Evolutionary conservation across 1,140 invertebrate genomes (phyloP), one percentile per base, ranked within the genome.

Genomic region (Eciton burchellii): DNA sequence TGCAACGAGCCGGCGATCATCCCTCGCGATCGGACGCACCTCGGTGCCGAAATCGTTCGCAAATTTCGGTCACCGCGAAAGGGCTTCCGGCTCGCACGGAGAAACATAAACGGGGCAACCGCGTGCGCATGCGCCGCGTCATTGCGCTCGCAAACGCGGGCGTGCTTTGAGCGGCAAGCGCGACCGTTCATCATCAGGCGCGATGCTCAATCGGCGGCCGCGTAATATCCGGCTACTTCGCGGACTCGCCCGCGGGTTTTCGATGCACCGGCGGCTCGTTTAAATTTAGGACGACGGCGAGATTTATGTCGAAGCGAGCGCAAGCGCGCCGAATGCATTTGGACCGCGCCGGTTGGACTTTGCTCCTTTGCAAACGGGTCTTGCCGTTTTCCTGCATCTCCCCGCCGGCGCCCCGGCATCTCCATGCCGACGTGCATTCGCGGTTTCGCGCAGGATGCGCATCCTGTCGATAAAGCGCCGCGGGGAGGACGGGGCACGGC

Each of bases 1-100:
- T n/a, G 77, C 68, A 81, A 72, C 66, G 66, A 81, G 54, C 56
- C 49, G 21, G 26, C 68, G 60, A 72, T 72, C 77, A 72, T 72
- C 77, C 56, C 45, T 81, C 73, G 26, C 77, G 56, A 81, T 72
- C 47, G 66, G 56, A 24, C 24, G 66, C 77, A 52, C n/a, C n/a
- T n/a, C n/a, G n/a, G n/a, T n/a, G n/a, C n/a, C n/a, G n/a, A n/a
- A n/a, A n/a, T n/a, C n/a, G n/a, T 60, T 72, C 47, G 65, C 77
- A n/a, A n/a, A n/a, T n/a, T n/a, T 43, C 66, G 52, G 77, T 43
- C 59, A 43, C 21, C 63, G 63, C n/a, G n/a, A n/a, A 77, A 68
- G 12, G 21, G n/a, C 62, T 63, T 16, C 24, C 57, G 43, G 41
- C n/a, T n/a, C n/a, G n/a, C n/a, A n/a, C n/a, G n/a, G n/a, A n/a